Conservation (phyloP, 2,113 vertebrate genomes). For the Pterocles burchelli region DNA sequence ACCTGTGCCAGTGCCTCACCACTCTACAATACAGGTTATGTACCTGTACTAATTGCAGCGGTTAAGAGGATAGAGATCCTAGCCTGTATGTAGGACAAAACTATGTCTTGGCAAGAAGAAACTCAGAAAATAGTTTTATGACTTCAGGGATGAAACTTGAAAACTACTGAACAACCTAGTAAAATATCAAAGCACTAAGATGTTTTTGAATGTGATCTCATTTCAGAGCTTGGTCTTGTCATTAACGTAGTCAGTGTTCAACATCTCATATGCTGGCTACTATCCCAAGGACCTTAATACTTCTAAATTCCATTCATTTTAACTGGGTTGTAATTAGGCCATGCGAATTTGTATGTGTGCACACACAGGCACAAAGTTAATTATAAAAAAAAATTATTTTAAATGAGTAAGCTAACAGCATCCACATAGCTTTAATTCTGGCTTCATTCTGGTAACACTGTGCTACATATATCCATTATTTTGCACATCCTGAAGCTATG, state of each 20-base stretch:
- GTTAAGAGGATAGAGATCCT: background rate
- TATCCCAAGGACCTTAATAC: background rate
- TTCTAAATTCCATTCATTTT: background rate
- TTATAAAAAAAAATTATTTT: background rate
- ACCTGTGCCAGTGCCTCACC: no score
- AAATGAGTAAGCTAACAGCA: background rate
- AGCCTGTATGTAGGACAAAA: background rate
- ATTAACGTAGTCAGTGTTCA: background rate
- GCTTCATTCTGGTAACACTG: accelerated
- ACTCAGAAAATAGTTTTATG: background rate
- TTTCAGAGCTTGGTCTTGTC: background rate
- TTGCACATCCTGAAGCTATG: background rate
- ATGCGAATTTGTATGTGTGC: background rate
- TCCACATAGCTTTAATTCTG: background rate
- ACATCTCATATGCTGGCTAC: background rate
- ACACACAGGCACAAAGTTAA: background rate
- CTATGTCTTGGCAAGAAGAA: background rate
- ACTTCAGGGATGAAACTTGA: background rate
- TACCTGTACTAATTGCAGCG: background rate
- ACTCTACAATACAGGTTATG: background rate
- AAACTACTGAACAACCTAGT: background rate
- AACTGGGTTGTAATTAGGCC: background rate
- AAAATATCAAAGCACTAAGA: background rate
- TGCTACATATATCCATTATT: background rate
- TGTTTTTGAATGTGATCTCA: background rate